Evolutionary conservation across 2,888 invertebrate species (phyloP), one percentile per base, ranked within the genome.

Genomic region (Hypsopygia costalis): DNA sequence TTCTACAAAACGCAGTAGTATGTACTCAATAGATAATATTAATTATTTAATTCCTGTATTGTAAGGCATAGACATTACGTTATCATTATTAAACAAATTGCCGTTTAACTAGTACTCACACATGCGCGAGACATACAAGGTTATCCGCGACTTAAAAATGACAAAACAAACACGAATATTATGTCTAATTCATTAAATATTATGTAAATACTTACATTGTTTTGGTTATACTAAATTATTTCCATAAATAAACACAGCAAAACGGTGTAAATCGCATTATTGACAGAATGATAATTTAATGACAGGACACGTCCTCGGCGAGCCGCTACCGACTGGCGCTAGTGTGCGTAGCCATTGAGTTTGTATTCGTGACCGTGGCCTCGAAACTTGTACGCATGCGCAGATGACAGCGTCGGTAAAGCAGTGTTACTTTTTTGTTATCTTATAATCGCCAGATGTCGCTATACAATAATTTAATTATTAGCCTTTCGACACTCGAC

Each of bases 331-430:
- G 63, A 62, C 46, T 51, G 49, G 49, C 64, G 64, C 62, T 65
- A 67, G 78, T 79, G 80, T 77, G 77, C 53, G 73, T 44, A 47
- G 47, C 7, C 52, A 37, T 44, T 49, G 47, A 58, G 49, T 64
- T 59, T 69, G 71, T 77, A 58, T 66, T 71, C 58, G 73, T 79
- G 79, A 66, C 81, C 78, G 67, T 78, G 82, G 77, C 81, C 81
- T 79, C 77, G 68, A 71, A 62, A 51, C 44, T 46, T 45, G 47
- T 58, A 67, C 85, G 81, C 86, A 81, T 82, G 86, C 82, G 82
- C 73, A 46, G 38, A 39, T 42, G 38, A 33, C 52, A 39, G 51
- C 10, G 69, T 71, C 58, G 81, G 67, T 73, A 74, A 78, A 82
- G 58, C 71, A 67, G 74, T 45, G 16, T 38, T 12, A 36, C 45